Conservation (phyloP, 1,140 invertebrate genomes). For the Drosophila tristis region DNA sequence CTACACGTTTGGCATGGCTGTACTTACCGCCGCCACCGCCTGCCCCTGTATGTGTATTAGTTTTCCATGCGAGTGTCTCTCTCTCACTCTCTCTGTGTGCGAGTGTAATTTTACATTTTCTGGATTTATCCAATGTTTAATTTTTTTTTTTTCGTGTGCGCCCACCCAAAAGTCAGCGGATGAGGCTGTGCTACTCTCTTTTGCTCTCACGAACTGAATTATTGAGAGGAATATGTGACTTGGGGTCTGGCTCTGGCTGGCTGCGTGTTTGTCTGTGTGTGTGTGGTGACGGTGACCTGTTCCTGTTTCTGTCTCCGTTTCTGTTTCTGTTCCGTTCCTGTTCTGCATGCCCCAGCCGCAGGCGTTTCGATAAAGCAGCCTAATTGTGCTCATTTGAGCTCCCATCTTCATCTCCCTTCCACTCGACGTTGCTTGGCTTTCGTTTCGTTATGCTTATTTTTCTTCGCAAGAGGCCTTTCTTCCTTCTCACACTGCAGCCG, state of each 20-base stretch:
- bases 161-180: conserved; percentile 66
- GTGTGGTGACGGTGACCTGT: conserved; percentile 60
- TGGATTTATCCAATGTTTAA: conserved; percentile 82
- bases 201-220: conserved; percentile 69
- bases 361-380: conserved; percentile 73
- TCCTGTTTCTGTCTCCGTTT: conserved; percentile 55
- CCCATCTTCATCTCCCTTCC: conserved; percentile 38
- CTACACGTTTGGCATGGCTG: conserved; percentile 26
- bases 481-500: conserved; percentile 26
- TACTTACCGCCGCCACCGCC: conserved; percentile 35
- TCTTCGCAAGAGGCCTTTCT: too few species aligned
- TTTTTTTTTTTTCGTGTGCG: conserved; percentile 66
- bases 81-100: conserved; percentile 36
- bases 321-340: conserved; percentile 45
- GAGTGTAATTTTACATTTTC: conserved; percentile 80
- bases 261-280: conserved; percentile 16
- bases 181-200: conserved; percentile 32
- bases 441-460: conserved; percentile 39
- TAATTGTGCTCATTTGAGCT: conserved; percentile 80
- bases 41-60: conserved; percentile 68
- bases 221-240: conserved; percentile 76
- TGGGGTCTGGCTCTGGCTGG: conserved; percentile 24
- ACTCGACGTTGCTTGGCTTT: conserved; percentile 23
- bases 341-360: conserved; percentile 41
- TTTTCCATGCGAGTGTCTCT: conserved; percentile 65